These are phyloP conservation scores for Vanessa tameamea DNA, from an alignment of 1,140 invertebrate species.

Conservation along the genomic window DNA sequence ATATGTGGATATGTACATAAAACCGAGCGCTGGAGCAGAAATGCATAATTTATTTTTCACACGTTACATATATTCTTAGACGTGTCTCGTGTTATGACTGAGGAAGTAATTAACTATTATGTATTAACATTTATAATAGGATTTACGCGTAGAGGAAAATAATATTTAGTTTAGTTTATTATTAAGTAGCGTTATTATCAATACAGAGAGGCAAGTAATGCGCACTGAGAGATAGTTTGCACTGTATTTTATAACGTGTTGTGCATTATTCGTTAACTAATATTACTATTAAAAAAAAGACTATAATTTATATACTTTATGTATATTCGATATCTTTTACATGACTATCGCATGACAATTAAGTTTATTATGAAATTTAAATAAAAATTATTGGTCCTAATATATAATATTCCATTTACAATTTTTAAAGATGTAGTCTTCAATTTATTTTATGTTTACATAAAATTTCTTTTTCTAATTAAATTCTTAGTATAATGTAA, in stretches of 20 bases:
- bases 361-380: no score
- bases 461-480: no score
- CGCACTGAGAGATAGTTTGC: background rate
- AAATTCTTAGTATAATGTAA: background rate
- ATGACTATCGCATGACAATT: no score
- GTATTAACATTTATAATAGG: constrained; percentile 31
- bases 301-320: no score
- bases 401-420: no score
- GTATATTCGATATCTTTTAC: no score
- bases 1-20: background rate
- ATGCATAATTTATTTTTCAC: constrained; percentile 56
- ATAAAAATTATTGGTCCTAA: no score
- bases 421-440: no score
- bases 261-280: background rate
- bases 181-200: constrained; percentile 13
- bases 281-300: background rate
- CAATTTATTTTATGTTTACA: no score
- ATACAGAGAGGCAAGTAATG: constrained; percentile 7
- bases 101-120: constrained; percentile 42
- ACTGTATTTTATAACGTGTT: background rate
- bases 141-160: constrained; percentile 24
- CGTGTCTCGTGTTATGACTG: constrained; percentile 38
- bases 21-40: constrained; percentile 26
- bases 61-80: constrained; percentile 43
- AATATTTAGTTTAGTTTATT: constrained; percentile 27